Percentiles rank a stretch among this genome's conserved stretches.
phyloP scores from a whole-genome alignment of 2,888 invertebrate genomes.

The Epinotia demarniana region DNA sequence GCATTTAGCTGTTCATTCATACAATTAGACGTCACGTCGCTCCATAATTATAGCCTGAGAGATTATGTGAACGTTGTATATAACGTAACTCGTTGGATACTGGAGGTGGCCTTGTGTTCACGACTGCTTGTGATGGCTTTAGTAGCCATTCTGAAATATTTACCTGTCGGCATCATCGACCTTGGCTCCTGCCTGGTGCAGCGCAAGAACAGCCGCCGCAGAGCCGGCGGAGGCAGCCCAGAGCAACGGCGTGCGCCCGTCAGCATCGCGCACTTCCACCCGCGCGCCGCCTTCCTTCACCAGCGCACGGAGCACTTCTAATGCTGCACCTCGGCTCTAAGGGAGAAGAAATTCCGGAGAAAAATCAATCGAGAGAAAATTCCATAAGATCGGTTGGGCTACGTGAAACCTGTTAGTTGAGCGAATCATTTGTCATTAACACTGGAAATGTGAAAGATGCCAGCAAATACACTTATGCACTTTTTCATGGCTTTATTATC shows the following conservation, averaged over 20 bases:
- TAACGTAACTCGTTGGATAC: no score
- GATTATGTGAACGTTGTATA: no score
- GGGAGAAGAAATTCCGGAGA: not conserved
- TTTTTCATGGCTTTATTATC: not conserved
- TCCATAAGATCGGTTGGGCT: not conserved
- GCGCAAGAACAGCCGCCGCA: slow-evolving; percentile 93
- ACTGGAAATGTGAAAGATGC: no score
- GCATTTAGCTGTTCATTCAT: no score
- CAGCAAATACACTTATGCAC: no score
- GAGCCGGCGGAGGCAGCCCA: slow-evolving; percentile 99
- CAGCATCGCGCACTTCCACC: slow-evolving; percentile 94
- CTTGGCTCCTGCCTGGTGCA: slow-evolving; percentile 94
- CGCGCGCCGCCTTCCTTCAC: slow-evolving; percentile 90
- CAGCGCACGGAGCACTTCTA: slow-evolving; percentile 92
- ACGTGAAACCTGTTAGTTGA: not conserved
- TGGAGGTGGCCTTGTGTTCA: no score
- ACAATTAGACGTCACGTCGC: no score
- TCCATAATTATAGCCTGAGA: no score
- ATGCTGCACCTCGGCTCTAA: slow-evolving; percentile 85
- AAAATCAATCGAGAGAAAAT: not conserved
- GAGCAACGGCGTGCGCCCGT: slow-evolving; percentile 96
- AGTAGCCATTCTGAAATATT: not conserved
- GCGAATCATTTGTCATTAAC: not conserved
- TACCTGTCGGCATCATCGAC: slow-evolving; percentile 93
- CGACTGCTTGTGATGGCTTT: not conserved